phyloP scores from a whole-genome alignment of 2,113 vertebrate genomes.

The Tragulus kanchil region DNA sequence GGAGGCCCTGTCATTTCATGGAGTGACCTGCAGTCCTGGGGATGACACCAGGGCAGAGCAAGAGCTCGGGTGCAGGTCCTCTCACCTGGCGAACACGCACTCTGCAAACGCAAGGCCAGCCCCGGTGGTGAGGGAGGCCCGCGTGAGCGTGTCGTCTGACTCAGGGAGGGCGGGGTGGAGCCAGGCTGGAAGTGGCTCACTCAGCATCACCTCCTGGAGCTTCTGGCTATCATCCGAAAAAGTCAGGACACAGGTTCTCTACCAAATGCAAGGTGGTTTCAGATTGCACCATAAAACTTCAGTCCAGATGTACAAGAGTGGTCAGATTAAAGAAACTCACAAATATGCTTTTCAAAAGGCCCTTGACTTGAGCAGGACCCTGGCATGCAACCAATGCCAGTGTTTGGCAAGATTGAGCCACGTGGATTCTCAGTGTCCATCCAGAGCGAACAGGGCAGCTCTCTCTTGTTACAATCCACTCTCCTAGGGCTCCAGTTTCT shows the following conservation, averaged over 20 bases:
- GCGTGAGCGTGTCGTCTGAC: not conserved
- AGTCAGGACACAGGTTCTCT: no score
- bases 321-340: not conserved
- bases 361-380: no score
- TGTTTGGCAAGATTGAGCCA: accelerated
- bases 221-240: accelerated
- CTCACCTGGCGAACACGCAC: accelerated
- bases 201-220: not conserved
- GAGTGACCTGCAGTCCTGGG: no score
- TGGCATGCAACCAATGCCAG: accelerated
- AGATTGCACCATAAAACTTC: not conserved
- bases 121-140: accelerated
- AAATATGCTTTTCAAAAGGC: not conserved
- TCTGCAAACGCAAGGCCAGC: accelerated
- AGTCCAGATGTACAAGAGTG: not conserved
- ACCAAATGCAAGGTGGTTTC: not conserved
- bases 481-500: accelerated
- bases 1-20: accelerated
- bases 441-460: accelerated
- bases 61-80: not conserved
- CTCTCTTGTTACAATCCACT: accelerated
- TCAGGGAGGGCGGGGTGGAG: no score
- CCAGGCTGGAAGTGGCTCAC: accelerated
- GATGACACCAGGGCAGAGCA: accelerated
- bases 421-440: accelerated